These are phyloP conservation scores for Anomalospiza imberbis DNA, from an alignment of 2,797 vertebrate species.

Conservation along the genomic window DNA sequence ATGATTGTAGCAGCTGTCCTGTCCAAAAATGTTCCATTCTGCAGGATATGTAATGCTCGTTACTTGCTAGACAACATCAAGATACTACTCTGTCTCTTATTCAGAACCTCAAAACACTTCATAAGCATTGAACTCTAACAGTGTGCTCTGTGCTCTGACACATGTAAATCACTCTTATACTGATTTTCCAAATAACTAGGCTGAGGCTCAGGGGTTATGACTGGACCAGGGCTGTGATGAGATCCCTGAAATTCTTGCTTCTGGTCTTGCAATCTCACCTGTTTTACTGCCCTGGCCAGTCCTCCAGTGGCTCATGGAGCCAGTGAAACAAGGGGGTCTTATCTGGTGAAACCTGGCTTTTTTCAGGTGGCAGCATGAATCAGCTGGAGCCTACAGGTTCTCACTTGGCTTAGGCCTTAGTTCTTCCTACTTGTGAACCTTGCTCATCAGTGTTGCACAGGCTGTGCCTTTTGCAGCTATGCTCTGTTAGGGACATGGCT, in stretches of 20 bases:
- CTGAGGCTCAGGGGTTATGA: not conserved
- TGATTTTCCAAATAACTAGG: not conserved
- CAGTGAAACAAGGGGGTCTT: not conserved
- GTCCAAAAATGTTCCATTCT: conserved; percentile 8
- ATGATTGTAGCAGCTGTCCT: conserved; percentile 2
- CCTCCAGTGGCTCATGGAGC: not conserved
- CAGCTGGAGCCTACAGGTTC: not conserved
- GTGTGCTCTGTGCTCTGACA: not conserved
- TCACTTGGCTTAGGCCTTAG: not conserved
- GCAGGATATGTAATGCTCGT: not conserved
- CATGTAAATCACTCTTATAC: not conserved
- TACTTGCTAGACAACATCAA: not conserved
- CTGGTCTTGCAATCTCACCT: not conserved
- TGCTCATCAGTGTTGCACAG: not conserved
- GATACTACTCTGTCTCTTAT: not conserved
- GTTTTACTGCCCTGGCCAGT: not conserved
- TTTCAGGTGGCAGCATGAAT: not conserved
- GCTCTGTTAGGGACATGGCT: not conserved
- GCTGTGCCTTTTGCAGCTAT: not conserved
- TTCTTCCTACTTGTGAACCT: not conserved
- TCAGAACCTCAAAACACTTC: not conserved
- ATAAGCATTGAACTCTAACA: not conserved
- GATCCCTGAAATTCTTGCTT: not conserved
- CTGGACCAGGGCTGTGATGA: not conserved
- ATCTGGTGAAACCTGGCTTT: not conserved